Evolutionary conservation across 35 echinoderm and acorn worm genomes (phyloP).

Genomic region (Lytechinus pictus): DNA sequence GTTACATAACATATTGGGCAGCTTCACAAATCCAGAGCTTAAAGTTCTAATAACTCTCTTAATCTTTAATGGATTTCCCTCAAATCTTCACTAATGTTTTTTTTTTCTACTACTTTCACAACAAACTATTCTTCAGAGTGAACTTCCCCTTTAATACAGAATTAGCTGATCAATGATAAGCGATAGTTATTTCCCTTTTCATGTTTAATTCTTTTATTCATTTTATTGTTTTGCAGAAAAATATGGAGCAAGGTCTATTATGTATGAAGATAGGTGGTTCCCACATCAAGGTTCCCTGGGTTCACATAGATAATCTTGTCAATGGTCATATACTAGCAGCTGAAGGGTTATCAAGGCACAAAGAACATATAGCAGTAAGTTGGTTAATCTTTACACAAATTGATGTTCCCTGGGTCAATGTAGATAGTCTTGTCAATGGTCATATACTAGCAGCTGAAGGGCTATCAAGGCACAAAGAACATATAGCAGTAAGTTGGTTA

Average conservation of each 20-base stretch:
- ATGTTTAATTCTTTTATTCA: no score
- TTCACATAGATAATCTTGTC: conserved; percentile 93
- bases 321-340: conserved; percentile 91
- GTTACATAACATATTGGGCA: no score
- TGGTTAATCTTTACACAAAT: neutral
- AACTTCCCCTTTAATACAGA: no score
- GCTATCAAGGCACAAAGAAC: conserved; percentile 68
- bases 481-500: conserved; percentile 78
- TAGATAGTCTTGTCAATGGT: conserved; percentile 90
- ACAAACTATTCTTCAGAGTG: no score
- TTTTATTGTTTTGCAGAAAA: conserved; percentile 53
- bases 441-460: conserved; percentile 90
- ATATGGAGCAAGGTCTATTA: conserved; percentile 68
- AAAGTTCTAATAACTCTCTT: no score
- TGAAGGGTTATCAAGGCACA: conserved; percentile 71
- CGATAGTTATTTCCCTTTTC: no score
- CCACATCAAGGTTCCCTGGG: conserved; percentile 67
- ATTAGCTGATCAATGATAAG: no score
- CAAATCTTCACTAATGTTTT: no score
- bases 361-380: conserved; percentile 92
- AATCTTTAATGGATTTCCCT: no score
- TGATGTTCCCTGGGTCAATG: conserved; percentile 74
- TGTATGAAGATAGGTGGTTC: conserved; percentile 68
- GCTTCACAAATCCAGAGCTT: no score
- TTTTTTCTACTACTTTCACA: no score